Base-by-base conservation (phyloP, 2,888 invertebrate genomes). In the Sicus ferrugineus region DNA sequence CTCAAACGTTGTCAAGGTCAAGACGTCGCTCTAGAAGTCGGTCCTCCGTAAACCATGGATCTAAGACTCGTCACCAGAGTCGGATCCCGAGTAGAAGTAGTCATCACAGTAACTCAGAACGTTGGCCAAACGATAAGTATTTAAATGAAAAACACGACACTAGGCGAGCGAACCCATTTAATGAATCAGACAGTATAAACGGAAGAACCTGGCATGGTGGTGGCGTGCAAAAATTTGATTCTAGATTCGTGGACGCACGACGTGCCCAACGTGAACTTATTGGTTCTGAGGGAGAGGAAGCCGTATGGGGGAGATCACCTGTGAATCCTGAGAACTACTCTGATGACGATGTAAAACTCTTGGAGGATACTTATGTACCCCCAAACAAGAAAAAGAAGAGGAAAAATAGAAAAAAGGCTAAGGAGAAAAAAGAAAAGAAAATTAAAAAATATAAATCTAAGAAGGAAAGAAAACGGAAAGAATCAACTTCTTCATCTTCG, bases 251-350 rank as follows among this genome's bases (percentile, higher is more conserved):
- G 85, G 93, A 92, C 77, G 88, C 90, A 0, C 85, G 93, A 68
- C 85, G 93, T 68, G 89, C 89, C 75, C 91, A 94, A 77, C 86
- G 94, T 59, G 94, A 94, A 79, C 86, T 89, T 72, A 91, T 94
- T 56, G 93, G 93, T 1, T 87, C 89, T 75, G 85, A 89, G 71
- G 92, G 93, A 9, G 89, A 90, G 23, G 86, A 89, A 2, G 87
- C 89, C 70, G 87, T 93, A 63, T 94, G 94, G 94, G 91, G 90
- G 31, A 90, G 90, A 81, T 93, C 93, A 2, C 94, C 94, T 0
- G 78, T 87, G 0, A 88, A 88, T 74, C 88, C 90, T 73, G 89
- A 91, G 90, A 31, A 50, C 1, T 75, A 73, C 66, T 91, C 76
- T 0, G 77, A 78, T 11, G 75, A 75, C 11, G 77, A 81, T 19